phyloP scores from a whole-genome alignment of 1,140 invertebrate genomes.

The Hypothenemus hampei region DNA sequence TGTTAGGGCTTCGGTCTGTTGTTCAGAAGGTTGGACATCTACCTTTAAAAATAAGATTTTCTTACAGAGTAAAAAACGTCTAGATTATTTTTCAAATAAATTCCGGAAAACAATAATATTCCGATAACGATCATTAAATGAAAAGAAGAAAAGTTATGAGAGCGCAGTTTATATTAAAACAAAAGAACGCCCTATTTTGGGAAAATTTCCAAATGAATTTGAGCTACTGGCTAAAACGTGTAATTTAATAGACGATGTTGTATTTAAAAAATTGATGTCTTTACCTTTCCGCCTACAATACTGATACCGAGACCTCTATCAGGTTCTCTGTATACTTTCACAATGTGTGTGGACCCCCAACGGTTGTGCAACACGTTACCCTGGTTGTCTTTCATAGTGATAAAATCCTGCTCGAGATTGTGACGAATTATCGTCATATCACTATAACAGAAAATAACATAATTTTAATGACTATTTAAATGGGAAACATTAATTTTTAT shows the following conservation, averaged over 20 bases:
- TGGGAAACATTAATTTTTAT: no score
- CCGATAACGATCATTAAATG: no score
- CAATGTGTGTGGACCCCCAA: slow-evolving; percentile 79
- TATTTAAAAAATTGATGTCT: no score
- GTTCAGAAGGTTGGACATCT: slow-evolving; percentile 49
- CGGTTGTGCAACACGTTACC: slow-evolving; percentile 59
- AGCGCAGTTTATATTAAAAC: no score
- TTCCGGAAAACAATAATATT: neutral
- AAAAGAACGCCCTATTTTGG: no score
- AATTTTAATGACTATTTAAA: no score
- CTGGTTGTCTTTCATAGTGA: slow-evolving; percentile 20
- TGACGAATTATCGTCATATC: slow-evolving; percentile 40
- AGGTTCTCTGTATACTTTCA: slow-evolving; percentile 68
- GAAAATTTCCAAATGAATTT: no score
- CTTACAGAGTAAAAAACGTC: neutral
- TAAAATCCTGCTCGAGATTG: slow-evolving; percentile 29
- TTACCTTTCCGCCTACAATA: slow-evolving; percentile 93
- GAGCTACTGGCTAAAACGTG: no score
- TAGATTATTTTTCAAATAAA: neutral
- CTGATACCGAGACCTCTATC: slow-evolving; percentile 82
- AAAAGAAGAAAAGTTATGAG: no score
- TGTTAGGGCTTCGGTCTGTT: slow-evolving; percentile 54
- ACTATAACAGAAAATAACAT: slow-evolving; percentile 26
- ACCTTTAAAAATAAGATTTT: slow-evolving; percentile 45
- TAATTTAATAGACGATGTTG: no score